Conservation (phyloP, 2,888 invertebrate species). For the Andrena fulva region DNA sequence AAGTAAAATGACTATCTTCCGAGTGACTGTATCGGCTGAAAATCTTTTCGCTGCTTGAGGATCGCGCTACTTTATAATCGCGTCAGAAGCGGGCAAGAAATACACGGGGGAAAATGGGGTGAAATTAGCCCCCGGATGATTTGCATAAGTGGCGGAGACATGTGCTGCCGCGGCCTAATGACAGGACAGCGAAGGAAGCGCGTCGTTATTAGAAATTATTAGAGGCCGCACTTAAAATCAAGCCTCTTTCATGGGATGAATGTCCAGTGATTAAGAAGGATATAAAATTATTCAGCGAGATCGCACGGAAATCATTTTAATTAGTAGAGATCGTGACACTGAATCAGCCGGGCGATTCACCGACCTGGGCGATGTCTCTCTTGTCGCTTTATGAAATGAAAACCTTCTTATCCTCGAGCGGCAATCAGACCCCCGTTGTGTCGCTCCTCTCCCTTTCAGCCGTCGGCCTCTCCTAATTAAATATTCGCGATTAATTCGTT, state of each 20-base stretch:
- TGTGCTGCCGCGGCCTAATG: constrained; percentile 54
- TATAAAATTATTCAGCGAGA: constrained; percentile 77
- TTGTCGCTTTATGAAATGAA: constrained; percentile 62
- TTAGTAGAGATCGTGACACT: constrained; percentile 73
- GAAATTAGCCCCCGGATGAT: constrained; percentile 78
- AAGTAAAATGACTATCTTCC: neutral
- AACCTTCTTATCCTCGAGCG: constrained; percentile 55
- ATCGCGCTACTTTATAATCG: constrained; percentile 28
- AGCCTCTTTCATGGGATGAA: constrained; percentile 84
- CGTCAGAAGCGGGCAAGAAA: constrained; percentile 2
- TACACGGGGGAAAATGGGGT: constrained; percentile 50
- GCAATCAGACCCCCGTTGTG: constrained; percentile 62
- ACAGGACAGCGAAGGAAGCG: constrained; percentile 67
- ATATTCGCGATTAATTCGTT: constrained; percentile 55
- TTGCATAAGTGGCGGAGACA: constrained; percentile 79
- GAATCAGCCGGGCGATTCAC: constrained; percentile 61
- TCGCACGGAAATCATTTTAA: constrained; percentile 78
- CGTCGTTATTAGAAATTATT: constrained; percentile 83
- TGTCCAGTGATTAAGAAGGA: constrained; percentile 81
- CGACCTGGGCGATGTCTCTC: constrained; percentile 49
- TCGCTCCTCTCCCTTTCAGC: constrained; percentile 37
- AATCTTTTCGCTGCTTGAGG: neutral
- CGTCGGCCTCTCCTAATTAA: constrained; percentile 46
- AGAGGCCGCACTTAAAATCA: constrained; percentile 83
- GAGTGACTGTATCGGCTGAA: neutral